These are phyloP conservation scores for Sarcoramphus papa DNA, from an alignment of 2,797 vertebrate genomes.

Conservation along the genomic window DNA sequence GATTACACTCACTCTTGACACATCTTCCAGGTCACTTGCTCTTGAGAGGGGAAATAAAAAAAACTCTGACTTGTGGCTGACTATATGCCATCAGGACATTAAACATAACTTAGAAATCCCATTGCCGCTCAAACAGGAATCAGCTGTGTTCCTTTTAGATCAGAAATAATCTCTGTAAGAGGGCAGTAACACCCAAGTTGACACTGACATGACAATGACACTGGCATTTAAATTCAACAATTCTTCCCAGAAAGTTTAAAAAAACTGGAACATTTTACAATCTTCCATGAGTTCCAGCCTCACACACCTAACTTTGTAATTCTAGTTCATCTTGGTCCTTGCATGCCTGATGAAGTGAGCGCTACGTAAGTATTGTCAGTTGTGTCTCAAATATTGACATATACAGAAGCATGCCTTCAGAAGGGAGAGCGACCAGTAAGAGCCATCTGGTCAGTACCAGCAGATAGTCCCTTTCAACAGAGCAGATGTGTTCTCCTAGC, in stretches of 20 bases:
- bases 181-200: background rate
- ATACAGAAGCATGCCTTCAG: background rate
- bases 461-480: background rate
- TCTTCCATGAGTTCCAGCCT: background rate
- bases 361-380: rapidly evolving
- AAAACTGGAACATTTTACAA: background rate
- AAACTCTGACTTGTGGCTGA: background rate
- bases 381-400: rapidly evolving
- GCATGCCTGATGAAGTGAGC: background rate
- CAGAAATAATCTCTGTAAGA: background rate
- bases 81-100: background rate
- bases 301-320: background rate
- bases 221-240: background rate
- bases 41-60: background rate
- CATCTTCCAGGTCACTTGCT: background rate
- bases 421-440: background rate
- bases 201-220: background rate
- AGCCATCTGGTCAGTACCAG: background rate
- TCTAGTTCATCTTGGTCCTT: background rate
- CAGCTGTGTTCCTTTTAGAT: background rate
- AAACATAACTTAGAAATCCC: background rate
- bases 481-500: background rate
- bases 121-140: background rate
- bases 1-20: background rate
- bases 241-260: background rate